Percentiles rank a stretch among this genome's conserved stretches.
Conservation (phyloP, 2,797 vertebrate species). For the Myripristis jacobus region DNA sequence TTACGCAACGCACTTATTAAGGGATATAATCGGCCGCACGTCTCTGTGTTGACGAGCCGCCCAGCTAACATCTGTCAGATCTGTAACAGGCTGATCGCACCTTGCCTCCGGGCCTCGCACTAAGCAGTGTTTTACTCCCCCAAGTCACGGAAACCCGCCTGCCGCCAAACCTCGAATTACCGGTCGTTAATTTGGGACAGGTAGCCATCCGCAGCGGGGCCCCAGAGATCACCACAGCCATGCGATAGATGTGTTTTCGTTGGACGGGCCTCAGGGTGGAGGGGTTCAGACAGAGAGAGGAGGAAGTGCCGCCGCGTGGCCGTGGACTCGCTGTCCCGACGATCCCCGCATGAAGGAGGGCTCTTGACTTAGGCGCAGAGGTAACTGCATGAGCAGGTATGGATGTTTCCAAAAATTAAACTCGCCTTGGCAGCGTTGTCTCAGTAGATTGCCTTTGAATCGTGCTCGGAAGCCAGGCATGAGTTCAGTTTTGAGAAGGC, state of each 20-base stretch:
- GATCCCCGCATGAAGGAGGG: neutral
- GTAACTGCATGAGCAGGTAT: neutral
- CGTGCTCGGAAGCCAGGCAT: slow-evolving; percentile 12
- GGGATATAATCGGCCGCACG: slow-evolving; percentile 52
- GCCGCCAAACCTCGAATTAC: slow-evolving; percentile 50
- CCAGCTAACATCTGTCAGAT: slow-evolving; percentile 57
- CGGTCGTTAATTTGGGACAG: slow-evolving; percentile 52
- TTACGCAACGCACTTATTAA: slow-evolving; percentile 63
- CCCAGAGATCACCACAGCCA: slow-evolving; percentile 17
- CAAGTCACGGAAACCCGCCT: slow-evolving; percentile 45
- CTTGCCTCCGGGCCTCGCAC: slow-evolving; percentile 37
- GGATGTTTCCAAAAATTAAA: neutral
- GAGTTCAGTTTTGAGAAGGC: slow-evolving; percentile 25
- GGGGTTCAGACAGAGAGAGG: slow-evolving; percentile 24
- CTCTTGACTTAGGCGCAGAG: slow-evolving; percentile 30
- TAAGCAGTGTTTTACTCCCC: slow-evolving; percentile 48
- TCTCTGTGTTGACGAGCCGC: slow-evolving; percentile 58
- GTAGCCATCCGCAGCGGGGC: slow-evolving; percentile 25
- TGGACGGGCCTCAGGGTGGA: slow-evolving; percentile 19
- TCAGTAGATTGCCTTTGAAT: slow-evolving; percentile 12
- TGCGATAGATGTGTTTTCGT: slow-evolving; percentile 51
- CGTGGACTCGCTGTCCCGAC: neutral
- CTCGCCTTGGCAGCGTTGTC: slow-evolving; percentile 4
- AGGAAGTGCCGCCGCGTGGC: neutral
- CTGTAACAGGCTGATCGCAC: slow-evolving; percentile 40